Percentiles rank a stretch among this genome's conserved stretches.
Conservation (phyloP, 2,113 vertebrate genomes). For the Psilopogon haemacephalus region DNA sequence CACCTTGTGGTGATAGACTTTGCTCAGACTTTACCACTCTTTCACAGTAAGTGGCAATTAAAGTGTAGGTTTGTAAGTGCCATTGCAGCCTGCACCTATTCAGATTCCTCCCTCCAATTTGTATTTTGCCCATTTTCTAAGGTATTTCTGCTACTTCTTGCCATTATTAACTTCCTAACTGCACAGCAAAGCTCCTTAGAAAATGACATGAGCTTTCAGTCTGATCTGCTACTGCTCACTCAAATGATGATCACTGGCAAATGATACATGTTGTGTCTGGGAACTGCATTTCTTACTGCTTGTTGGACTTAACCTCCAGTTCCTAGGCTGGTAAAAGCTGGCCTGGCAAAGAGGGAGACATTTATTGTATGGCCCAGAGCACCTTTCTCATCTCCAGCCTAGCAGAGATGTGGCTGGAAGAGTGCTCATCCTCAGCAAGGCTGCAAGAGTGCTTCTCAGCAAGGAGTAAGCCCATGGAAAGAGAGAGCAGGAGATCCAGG, state of each 20-base stretch:
- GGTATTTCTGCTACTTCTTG: background rate
- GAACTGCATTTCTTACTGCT: background rate
- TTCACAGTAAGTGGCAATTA: background rate
- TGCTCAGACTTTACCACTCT: background rate
- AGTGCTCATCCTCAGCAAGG: background rate
- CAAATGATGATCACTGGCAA: background rate
- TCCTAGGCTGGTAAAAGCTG: background rate
- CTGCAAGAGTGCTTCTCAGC: background rate
- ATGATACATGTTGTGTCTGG: background rate
- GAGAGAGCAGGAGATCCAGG: rapidly evolving
- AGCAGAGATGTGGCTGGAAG: rapidly evolving
- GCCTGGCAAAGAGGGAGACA: background rate
- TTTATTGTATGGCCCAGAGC: background rate
- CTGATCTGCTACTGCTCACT: background rate
- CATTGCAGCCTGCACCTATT: background rate
- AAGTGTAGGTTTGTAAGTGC: background rate
- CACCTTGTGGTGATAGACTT: background rate
- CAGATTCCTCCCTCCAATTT: background rate
- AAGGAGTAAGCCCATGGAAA: rapidly evolving
- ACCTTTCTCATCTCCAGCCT: background rate
- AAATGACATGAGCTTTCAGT: background rate
- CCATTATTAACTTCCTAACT: background rate
- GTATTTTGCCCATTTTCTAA: background rate
- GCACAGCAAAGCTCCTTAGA: background rate
- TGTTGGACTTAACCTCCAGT: background rate